A percentile compares a stretch with the other conserved stretches of the same genome.
phyloP scores from a whole-genome alignment of 2,797 vertebrate genomes.

The Sarcoramphus papa region DNA sequence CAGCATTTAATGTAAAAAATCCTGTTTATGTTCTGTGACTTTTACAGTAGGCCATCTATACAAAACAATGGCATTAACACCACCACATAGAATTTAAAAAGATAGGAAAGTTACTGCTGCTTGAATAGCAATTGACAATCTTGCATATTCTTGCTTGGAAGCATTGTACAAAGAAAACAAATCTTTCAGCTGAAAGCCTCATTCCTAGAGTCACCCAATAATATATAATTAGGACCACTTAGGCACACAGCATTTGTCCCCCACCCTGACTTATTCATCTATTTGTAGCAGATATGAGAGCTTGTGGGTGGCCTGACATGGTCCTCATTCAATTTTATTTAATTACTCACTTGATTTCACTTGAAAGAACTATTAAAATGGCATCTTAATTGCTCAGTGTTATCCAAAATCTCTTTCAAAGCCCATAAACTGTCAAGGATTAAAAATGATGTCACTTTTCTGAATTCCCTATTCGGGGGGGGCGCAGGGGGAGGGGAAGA shows the following conservation, averaged over 20 bases:
- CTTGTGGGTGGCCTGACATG: constrained; percentile 62
- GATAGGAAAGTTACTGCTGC: neutral
- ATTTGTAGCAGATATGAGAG: constrained; percentile 19
- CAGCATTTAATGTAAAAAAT: neutral
- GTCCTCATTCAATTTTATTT: constrained; percentile 63
- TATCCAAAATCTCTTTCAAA: constrained; percentile 67
- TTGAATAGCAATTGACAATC: neutral
- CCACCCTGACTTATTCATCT: constrained; percentile 28
- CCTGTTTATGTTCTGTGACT: neutral
- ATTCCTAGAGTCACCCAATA: constrained; percentile 33
- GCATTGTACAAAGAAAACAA: constrained; percentile 32
- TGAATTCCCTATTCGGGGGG: constrained; percentile 24
- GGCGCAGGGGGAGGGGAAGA: neutral
- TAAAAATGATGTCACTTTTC: constrained; percentile 64
- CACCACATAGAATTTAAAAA: neutral
- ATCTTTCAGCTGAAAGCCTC: constrained; percentile 47
- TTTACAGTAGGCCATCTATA: neutral
- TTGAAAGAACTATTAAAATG: constrained; percentile 74
- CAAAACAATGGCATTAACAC: neutral
- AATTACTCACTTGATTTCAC: constrained; percentile 70
- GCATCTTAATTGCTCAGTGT: constrained; percentile 68
- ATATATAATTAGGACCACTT: constrained; percentile 44
- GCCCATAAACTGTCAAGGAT: constrained; percentile 62
- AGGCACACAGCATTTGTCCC: neutral
- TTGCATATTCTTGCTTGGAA: neutral